Conservation (phyloP, 1,140 invertebrate species). For the Caenorhabditis remanei region DNA sequence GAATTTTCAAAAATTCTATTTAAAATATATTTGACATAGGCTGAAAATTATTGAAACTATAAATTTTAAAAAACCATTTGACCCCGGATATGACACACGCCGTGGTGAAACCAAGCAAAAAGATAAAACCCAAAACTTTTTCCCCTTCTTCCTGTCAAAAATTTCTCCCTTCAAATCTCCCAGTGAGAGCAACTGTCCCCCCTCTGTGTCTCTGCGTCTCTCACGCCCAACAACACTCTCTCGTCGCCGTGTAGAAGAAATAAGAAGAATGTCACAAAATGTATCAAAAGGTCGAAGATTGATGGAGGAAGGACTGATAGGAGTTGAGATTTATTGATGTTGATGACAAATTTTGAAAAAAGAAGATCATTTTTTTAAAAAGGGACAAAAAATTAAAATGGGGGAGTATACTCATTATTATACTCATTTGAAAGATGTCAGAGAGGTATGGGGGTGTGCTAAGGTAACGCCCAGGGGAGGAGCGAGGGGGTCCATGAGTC, state of each 20-base stretch:
- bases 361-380: neutral
- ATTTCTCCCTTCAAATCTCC: neutral
- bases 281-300: conserved; percentile 23
- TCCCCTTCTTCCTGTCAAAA: neutral
- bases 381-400: too few relatives aligned
- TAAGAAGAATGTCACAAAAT: conserved; percentile 33
- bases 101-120: too few relatives aligned
- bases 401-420: too few relatives aligned
- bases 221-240: neutral
- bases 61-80: too few relatives aligned
- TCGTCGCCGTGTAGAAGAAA: neutral
- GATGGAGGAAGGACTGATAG: neutral
- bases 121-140: neutral
- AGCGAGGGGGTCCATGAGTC: too few relatives aligned
- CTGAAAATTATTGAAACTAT: too few relatives aligned
- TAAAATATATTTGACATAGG: too few relatives aligned
- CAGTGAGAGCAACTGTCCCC: conserved; percentile 6
- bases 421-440: too few relatives aligned
- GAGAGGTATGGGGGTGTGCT: too few relatives aligned
- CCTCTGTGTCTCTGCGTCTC: conserved; percentile 5
- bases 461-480: too few relatives aligned
- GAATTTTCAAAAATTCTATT: too few relatives aligned
- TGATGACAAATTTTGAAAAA: neutral
- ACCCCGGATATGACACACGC: too few relatives aligned
- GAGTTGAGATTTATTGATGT: conserved; percentile 14